Evolutionary conservation across 2,797 vertebrate genomes (phyloP), one percentile per base, ranked within the genome.

Genomic region (Morelia viridis): DNA sequence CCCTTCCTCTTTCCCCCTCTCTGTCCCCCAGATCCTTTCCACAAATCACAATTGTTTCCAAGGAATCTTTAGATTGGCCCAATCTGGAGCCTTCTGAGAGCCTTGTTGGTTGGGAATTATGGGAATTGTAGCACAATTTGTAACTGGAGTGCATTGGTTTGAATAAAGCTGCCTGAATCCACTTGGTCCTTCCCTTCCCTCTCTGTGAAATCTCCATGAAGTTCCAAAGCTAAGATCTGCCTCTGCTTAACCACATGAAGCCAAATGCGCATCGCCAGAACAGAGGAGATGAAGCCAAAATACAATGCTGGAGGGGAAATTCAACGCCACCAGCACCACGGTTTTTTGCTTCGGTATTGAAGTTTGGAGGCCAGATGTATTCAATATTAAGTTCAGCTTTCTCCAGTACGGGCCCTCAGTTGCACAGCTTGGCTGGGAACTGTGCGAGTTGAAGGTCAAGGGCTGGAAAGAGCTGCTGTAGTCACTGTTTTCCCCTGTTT

Each of bases 211-310:
- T 35, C 65, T 19, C 65, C 31, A 35, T 19, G 13, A 71, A 71
- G 65, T 71, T 35, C 65, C 65, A 35, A 35, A 71, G 65, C n/a
- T 71, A 35, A 71, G 13, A 35, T 71, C 65, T 71, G 65, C 13
- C 65, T 35, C 31, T 71, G 2, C 35, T 71, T 17, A 31, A 71
- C 65, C 13, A n/a, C 65, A 31, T 19, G 15, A 71, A 71, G 65
- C n/a, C 0, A 0, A 53, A 71, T 8, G 15, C 0, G 0, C 64
- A 5, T 65, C 3, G 13, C 65, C n/a, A 35, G 31, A 17, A 35
- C 13, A 71, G 31, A 17, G 6, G 83, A 85, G 50, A 53, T 6
- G 83, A 53, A 31, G 26, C 65, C 83, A 11, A 13, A 56, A 26
- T 53, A 7, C 11, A 15, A 22, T 10, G 24, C 4, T 26, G 0